Base-by-base conservation (phyloP, 2,113 vertebrate species). In the Melozone crissalis region DNA sequence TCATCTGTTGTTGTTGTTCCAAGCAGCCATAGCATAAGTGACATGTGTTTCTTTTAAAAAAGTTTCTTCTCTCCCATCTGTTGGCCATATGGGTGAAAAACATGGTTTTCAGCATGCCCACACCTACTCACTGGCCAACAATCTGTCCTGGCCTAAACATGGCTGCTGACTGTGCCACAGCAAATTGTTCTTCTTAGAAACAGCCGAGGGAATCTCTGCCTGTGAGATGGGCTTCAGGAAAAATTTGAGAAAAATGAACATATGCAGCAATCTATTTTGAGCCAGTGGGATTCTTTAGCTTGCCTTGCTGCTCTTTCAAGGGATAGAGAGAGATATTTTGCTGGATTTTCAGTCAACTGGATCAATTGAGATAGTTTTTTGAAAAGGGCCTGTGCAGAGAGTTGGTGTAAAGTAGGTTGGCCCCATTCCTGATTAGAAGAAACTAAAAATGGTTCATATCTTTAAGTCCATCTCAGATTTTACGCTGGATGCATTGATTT, bases 1-100 rank as follows among this genome's bases (percentile, higher is more conserved):
- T 95, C 85, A 78, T 88, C 90, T 96, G 88, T 73, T 95, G 76
- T 94, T 94, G 83, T 88, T 96, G 62, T 93, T 95, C 69, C 74
- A 88, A 84, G 76, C 80, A 90, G 62, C 73, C 69, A 81, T 61
- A 92, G 80, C 66, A 19, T 54, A 91, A 93, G n/a, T 65, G 86
- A 62, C 65, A 94, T 90, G 73, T 87, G 58, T 37, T 91, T 89
- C 91, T 76, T 71, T 18, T 41, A 49, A 87, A 71, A 86, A 95
- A 87, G 68, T 81, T 80, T 77, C 71, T 93, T 22, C 62, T 79
- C 39, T 84, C 37, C 94, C 93, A 93, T 95, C 93, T 96, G 91
- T 93, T 95, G 51, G 41, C 84, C 87, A 95, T 95, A 95, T 93
- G 95, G 75, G 66, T 87, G 62, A 73, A 85, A 94, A 86, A 35